Conservation (phyloP, 2,888 invertebrate species). For the Eupithecia subumbrata region DNA sequence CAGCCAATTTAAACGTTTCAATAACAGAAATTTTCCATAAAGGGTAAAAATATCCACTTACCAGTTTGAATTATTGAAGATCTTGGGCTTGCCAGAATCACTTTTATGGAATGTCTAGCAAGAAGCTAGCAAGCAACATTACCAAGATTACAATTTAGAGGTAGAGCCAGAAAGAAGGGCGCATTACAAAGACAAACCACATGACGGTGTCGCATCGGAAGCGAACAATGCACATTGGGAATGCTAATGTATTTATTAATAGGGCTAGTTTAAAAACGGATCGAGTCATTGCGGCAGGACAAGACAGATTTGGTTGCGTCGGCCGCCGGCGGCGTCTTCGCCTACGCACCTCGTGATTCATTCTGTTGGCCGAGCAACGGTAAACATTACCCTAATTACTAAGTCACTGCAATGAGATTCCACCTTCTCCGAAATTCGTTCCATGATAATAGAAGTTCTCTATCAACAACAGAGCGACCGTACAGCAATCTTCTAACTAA, state of each 20-base stretch:
- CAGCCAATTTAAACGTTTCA: background rate
- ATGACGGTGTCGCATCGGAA: conserved; percentile 27
- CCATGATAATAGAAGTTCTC: background rate
- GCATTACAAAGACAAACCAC: conserved; percentile 21
- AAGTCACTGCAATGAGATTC: conserved; percentile 58
- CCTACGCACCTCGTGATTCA: conserved; percentile 79
- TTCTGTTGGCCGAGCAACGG: conserved; percentile 72
- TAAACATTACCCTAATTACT: conserved; percentile 78
- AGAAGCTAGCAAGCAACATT: background rate
- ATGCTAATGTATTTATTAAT: conserved; percentile 51
- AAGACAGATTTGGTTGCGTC: conserved; percentile 70
- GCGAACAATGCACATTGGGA: conserved; percentile 37
- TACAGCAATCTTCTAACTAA: background rate
- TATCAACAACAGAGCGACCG: background rate
- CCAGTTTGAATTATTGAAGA: background rate
- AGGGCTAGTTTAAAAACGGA: conserved; percentile 66
- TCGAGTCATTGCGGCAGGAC: conserved; percentile 63
- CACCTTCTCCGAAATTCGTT: conserved; percentile 38
- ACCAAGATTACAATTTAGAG: background rate
- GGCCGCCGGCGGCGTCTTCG: conserved; percentile 58
- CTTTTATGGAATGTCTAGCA: background rate
- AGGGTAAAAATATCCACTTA: background rate
- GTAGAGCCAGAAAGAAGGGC: conserved; percentile 14
- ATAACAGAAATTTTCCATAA: background rate
- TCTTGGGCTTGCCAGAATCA: background rate